Evolutionary conservation across 2,888 invertebrate species (phyloP), one percentile per base, ranked within the genome.

Genomic region (Lypha dubia): DNA sequence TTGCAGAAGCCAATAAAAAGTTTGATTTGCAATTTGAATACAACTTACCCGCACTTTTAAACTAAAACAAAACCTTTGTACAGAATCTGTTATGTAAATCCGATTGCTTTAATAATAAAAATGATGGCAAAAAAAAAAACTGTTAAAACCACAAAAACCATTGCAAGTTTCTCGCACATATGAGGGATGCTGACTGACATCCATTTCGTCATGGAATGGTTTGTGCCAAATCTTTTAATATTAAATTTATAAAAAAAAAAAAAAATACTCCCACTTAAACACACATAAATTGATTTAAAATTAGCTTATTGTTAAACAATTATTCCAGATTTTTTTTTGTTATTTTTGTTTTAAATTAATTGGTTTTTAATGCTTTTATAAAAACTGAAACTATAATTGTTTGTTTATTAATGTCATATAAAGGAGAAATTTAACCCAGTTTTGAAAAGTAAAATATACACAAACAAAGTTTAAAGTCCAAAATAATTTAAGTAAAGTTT

Each of bases 1-100:
- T 56, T 44, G 3, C 53, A 53, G 81, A 81, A 81, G 74, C 74
- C 81, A 81, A 17, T 56, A 35, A 74, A 75, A 62, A 70, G 53
- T 75, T 53, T 28, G 7, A 38, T 20, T 38, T 15, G 4, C 11
- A 7, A 15, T 24, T 24, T 46, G 35, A 49, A 49, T 38, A 65
- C 15, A 65, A 11, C 6, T 56, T 63, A 62, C 70, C 51, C 32
- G 44, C 51, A 56, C 15, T 71, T 67, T 71, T 22, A 22, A 51
- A 28, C n/a, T 28, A 41, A 49, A 68, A 38, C 11, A 38, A 67
- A 28, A 38, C 38, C 9, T 24, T 35, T 41, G 5, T 44, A 6
- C 3, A 44, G 38, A 46, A 46, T 63, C 44, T 15, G 4, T 11
- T 35, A 15, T 60, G 62, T 41, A 41, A 62, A 22, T n/a, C n/a